These are phyloP conservation scores for Nixonia krombeini DNA, from an alignment of 1,140 invertebrate genomes.

Conservation along the genomic window DNA sequence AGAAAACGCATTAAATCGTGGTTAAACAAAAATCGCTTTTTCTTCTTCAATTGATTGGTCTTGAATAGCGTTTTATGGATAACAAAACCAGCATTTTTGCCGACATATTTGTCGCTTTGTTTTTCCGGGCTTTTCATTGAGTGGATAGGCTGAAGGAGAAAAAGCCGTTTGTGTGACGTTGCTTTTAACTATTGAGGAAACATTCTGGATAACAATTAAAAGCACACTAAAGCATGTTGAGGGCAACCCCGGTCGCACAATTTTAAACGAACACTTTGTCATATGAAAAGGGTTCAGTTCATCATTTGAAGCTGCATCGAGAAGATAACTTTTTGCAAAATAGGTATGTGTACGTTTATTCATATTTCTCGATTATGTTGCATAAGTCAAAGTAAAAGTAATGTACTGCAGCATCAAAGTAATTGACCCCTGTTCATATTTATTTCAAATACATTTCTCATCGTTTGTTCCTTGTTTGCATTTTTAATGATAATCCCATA, in stretches of 20 bases:
- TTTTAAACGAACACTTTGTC: conserved; percentile 48
- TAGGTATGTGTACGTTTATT: conserved; percentile 69
- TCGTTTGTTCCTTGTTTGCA: not conserved
- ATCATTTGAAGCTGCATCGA: conserved; percentile 71
- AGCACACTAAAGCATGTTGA: not conserved
- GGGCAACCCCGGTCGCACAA: conserved; percentile 9
- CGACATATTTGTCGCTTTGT: too few relatives aligned
- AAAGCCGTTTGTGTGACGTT: too few relatives aligned
- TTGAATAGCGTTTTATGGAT: too few relatives aligned
- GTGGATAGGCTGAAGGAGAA: too few relatives aligned
- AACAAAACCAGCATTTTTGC: too few relatives aligned
- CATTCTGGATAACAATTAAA: not conserved
- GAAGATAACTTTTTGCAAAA: conserved; percentile 65
- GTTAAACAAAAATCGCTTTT: too few relatives aligned
- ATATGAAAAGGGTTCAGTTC: conserved; percentile 72
- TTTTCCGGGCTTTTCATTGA: too few relatives aligned
- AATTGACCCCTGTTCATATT: conserved; percentile 71
- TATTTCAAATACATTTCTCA: not conserved
- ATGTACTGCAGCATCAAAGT: conserved; percentile 65
- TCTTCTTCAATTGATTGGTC: too few relatives aligned
- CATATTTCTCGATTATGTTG: conserved; percentile 55
- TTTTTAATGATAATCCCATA: conserved; percentile 38
- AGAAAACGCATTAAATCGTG: too few relatives aligned
- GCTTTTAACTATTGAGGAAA: too few relatives aligned
- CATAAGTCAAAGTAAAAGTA: not conserved